phyloP scores from a whole-genome alignment of 2,113 vertebrate species.

The Bucco capensis region DNA sequence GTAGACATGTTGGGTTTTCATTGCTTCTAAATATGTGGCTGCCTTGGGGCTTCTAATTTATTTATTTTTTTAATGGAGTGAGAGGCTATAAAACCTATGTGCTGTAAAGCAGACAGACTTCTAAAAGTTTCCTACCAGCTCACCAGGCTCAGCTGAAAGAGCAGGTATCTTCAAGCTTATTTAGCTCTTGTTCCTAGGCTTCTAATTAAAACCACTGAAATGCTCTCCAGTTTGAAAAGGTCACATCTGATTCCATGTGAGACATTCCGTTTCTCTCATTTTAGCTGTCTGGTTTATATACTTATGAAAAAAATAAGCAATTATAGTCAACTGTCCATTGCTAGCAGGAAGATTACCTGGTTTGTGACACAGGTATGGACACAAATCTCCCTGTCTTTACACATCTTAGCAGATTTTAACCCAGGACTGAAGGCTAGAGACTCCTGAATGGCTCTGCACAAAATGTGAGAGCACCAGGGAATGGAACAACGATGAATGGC shows the following conservation, averaged over 20 bases:
- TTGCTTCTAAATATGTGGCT: conserved; percentile 61
- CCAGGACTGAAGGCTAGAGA: background rate
- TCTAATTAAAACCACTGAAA: conserved; percentile 68
- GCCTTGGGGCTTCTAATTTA: conserved; percentile 71
- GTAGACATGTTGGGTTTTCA: conserved; percentile 68
- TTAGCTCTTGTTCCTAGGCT: conserved; percentile 15
- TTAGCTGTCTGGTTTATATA: conserved; percentile 8
- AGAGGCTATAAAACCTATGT: conserved; percentile 65
- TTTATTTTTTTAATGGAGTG: conserved; percentile 74
- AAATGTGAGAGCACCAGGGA: background rate
- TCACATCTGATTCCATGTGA: conserved; percentile 64
- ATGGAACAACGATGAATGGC: background rate
- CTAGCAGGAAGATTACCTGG: background rate
- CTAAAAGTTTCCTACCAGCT: background rate
- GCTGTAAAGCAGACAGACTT: conserved; percentile 47
- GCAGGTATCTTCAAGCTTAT: conserved; percentile 5
- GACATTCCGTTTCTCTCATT: conserved; percentile 37
- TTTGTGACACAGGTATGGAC: background rate
- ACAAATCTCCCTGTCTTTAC: background rate
- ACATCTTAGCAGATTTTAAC: background rate
- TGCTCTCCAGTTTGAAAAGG: conserved; percentile 47
- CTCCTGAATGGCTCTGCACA: background rate
- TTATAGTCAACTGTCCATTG: background rate
- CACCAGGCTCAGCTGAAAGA: background rate
- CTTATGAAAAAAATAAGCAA: background rate